Base-by-base conservation (phyloP, 2,888 invertebrate species). In the Callyntrura guangdongensis region DNA sequence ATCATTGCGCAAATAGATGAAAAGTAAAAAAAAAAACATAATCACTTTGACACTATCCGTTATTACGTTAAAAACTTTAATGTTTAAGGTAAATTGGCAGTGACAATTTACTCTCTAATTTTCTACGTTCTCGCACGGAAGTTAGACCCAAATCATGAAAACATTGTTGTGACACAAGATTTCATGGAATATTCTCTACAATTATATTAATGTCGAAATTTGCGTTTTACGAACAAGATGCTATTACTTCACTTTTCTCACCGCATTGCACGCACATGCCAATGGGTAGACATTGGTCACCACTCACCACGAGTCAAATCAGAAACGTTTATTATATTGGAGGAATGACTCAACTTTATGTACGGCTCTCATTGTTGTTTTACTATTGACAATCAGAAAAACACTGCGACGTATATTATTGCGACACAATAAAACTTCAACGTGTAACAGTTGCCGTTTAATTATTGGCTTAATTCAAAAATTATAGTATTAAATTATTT, bases 41-140 rank as follows among this genome's bases (percentile, higher is more conserved):
- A 45, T 17, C 45, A 14, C 27, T 14, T n/a, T 12, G 27, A 36
- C 72, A 72, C 72, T 36, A 2, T 36, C 2, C 36, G 3, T 2
- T 6, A 36, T 2, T 36, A 36, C 6, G 36, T 36, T 36, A 36
- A n/a, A n/a, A 14, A 45, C 45, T 72, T 72, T 36, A 67, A 17
- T 17, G n/a, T 59, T n/a, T 17, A 59, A n/a, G 0, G 59, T 72
- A 72, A n/a, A 47, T 72, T 72, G 72, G 17, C 20, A n/a, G 36
- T 22, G 49, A 49, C 74, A 77, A 77, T 53, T n/a, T 59, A 22
- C 59, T 25, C 27, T 36, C 45, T 36, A 27, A 84, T 69, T 64
- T 47, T 84, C 36, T 59, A 1, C 14, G 69, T 47, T 69, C 69
- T 84, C 84, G 53, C 84, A 84, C 84, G 84, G 84, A 84, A 84